Evolutionary conservation across 2,113 vertebrate species (phyloP).

Genomic region (Anolis sagrei): DNA sequence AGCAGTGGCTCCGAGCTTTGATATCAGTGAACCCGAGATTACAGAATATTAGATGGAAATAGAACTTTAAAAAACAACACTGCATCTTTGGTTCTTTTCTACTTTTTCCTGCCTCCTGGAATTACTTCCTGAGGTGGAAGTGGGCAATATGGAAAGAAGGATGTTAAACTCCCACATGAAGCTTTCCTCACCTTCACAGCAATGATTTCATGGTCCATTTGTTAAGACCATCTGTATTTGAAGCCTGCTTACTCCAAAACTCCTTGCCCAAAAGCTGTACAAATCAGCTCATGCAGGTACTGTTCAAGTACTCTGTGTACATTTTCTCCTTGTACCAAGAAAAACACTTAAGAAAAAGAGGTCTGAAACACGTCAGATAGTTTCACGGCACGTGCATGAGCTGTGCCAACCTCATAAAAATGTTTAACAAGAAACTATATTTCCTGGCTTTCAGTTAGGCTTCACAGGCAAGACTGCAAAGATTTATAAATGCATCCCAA

Average conservation of each 20-base stretch:
- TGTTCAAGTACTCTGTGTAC: constrained; percentile 5
- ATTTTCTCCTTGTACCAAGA: constrained; percentile 44
- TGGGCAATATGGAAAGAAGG: constrained; percentile 53
- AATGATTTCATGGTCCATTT: constrained; percentile 34
- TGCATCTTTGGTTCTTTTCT: constrained; percentile 33
- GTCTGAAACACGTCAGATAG: constrained; percentile 27
- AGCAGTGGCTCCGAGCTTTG: too few species aligned
- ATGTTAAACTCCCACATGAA: constrained; percentile 40
- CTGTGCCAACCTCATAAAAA: constrained; percentile 42
- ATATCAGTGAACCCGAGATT: not conserved
- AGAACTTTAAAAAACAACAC: not conserved
- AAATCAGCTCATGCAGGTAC: not conserved
- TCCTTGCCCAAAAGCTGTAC: not conserved
- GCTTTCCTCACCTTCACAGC: constrained; percentile 55
- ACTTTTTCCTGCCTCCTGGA: constrained; percentile 44
- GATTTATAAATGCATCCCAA: constrained; percentile 13
- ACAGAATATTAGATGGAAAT: not conserved
- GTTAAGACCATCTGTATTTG: constrained; percentile 31
- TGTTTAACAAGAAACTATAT: constrained; percentile 27
- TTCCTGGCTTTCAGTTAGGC: constrained; percentile 21
- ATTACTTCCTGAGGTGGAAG: constrained; percentile 40
- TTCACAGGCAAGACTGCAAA: constrained; percentile 11
- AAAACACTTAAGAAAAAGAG: constrained; percentile 37
- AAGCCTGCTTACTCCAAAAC: constrained; percentile 52
- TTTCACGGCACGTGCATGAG: not conserved